Evolutionary conservation across 2,888 invertebrate genomes (phyloP).

Genomic region (Heteropelma amictum): DNA sequence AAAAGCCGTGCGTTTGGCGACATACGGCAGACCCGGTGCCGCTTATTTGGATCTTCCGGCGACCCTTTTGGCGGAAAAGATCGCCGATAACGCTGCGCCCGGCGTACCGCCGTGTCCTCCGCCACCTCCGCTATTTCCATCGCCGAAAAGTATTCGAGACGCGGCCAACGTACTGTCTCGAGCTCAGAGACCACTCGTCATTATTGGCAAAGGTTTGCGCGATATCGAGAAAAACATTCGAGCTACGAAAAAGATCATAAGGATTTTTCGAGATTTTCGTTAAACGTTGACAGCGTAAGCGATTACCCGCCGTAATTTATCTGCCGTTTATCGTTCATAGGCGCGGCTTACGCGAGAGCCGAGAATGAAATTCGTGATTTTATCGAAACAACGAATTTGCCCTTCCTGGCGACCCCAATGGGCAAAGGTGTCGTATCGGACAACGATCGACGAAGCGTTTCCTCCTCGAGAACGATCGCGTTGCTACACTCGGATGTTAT

Average conservation of each 20-base stretch:
- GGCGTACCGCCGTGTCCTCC: conserved; percentile 78
- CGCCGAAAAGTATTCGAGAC: conserved; percentile 83
- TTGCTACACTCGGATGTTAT: conserved; percentile 93
- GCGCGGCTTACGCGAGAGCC: conserved; percentile 89
- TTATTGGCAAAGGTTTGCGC: conserved; percentile 89
- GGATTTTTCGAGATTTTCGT: neutral
- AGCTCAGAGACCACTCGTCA: conserved; percentile 91
- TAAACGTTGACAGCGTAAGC: neutral
- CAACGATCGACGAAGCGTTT: conserved; percentile 85
- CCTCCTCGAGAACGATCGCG: conserved; percentile 91
- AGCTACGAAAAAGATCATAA: too few relatives aligned
- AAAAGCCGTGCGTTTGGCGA: conserved; percentile 91
- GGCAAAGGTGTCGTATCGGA: conserved; percentile 91
- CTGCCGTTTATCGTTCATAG: conserved; percentile 74
- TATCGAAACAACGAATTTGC: conserved; percentile 86
- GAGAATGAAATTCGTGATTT: conserved; percentile 86
- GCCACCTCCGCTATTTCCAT: conserved; percentile 85
- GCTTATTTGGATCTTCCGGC: conserved; percentile 95
- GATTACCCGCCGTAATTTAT: neutral
- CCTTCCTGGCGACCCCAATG: conserved; percentile 97
- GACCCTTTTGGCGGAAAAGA: conserved; percentile 84
- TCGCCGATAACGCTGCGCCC: conserved; percentile 70
- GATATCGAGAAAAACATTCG: too few relatives aligned
- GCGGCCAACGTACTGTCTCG: conserved; percentile 84
- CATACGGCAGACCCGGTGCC: conserved; percentile 93